Percentiles rank a stretch among this genome's conserved stretches.
Conservation (phyloP, 2,113 vertebrate species). For the Symphodus melops region DNA sequence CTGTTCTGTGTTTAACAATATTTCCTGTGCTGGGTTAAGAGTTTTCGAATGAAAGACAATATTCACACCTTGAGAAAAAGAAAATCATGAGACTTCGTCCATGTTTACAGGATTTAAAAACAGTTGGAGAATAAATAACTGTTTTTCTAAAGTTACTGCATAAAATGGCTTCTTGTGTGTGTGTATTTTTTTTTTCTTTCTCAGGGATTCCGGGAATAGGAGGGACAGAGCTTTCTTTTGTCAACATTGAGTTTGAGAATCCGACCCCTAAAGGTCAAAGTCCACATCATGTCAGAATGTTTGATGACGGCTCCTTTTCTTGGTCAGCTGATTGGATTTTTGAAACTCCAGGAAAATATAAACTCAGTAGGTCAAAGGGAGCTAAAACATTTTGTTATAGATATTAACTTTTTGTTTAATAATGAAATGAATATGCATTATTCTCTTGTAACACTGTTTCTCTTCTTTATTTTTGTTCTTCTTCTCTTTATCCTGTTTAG, state of each 20-base stretch:
- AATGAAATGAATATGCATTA: background rate
- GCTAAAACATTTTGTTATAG: background rate
- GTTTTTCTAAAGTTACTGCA: background rate
- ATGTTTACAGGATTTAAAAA: background rate
- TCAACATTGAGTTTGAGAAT: constrained; percentile 56
- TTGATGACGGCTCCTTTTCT: constrained; percentile 54
- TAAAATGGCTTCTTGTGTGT: background rate
- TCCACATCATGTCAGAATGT: constrained; percentile 49
- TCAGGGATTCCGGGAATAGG: constrained; percentile 37
- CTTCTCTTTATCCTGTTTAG: constrained; percentile 19
- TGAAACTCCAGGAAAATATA: constrained; percentile 36
- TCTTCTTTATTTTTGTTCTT: background rate
- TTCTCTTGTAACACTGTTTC: background rate
- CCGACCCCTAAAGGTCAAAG: constrained; percentile 60
- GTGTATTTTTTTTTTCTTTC: background rate
- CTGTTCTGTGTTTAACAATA: background rate
- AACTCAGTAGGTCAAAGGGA: constrained; percentile 42
- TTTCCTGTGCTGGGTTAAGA: background rate
- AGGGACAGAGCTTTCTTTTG: constrained; percentile 25
- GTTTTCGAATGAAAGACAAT: background rate
- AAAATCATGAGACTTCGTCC: background rate
- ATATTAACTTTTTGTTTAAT: background rate
- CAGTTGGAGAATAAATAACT: background rate
- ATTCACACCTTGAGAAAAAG: background rate
- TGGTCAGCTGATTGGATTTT: constrained; percentile 29